A percentile compares a stretch with the other conserved stretches of the same genome.
phyloP scores from a whole-genome alignment of 2,888 invertebrate genomes.

The Dendrolimus houi region DNA sequence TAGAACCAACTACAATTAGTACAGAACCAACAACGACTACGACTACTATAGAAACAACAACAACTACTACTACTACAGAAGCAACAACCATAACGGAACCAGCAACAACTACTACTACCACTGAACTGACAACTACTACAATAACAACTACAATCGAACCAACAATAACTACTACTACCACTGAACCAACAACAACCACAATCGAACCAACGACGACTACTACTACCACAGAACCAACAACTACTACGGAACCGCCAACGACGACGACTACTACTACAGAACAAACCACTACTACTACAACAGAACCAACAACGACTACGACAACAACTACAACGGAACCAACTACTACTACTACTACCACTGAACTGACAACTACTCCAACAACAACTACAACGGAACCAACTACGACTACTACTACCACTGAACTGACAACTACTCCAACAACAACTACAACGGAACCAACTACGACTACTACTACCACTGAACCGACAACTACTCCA shows the following conservation, averaged over 20 bases:
- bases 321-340: neutral
- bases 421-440: neutral
- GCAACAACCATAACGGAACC: neutral
- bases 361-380: neutral
- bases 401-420: neutral
- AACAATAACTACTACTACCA: neutral
- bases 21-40: neutral
- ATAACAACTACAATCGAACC: neutral
- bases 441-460: slow-evolving; percentile 1
- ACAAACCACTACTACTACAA: neutral
- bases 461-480: neutral
- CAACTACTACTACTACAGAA: neutral
- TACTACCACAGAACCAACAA: slow-evolving; percentile 1
- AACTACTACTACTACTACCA: neutral
- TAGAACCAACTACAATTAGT: neutral
- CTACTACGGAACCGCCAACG: neutral
- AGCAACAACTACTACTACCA: neutral
- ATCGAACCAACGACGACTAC: slow-evolving; percentile 1
- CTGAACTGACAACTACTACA: neutral
- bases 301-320: neutral
- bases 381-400: neutral
- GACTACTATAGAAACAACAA: neutral
- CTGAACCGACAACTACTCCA: neutral
- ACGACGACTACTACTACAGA: neutral
- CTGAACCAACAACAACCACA: neutral